phyloP scores from a whole-genome alignment of 2,113 vertebrate species.

The Charadrius vociferus region DNA sequence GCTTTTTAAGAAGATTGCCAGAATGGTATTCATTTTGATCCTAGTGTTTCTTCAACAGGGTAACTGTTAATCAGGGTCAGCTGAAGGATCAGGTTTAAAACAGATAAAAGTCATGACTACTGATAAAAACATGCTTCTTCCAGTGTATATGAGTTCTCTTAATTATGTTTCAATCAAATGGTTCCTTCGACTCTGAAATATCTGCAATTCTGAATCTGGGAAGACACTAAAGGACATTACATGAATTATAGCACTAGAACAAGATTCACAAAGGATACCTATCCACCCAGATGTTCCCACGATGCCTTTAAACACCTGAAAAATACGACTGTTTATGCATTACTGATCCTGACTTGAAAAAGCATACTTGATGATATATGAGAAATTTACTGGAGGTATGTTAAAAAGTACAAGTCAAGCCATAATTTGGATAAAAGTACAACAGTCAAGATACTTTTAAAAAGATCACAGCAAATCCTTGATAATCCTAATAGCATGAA shows the following conservation, averaged over 20 bases:
- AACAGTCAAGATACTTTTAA: neutral
- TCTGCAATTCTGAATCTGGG: neutral
- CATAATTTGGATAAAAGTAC: neutral
- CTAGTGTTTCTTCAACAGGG: neutral
- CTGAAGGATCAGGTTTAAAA: neutral
- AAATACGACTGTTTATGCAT: neutral
- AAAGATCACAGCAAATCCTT: conserved; percentile 3
- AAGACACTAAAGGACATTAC: neutral
- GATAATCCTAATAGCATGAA: neutral
- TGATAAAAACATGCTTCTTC: neutral
- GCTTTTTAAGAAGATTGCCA: neutral
- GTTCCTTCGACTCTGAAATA: neutral
- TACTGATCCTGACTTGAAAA: neutral
- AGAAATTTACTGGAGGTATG: neutral
- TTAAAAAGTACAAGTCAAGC: neutral
- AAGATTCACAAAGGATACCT: neutral
- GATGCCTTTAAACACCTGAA: neutral
- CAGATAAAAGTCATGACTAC: neutral
- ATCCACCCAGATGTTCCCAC: neutral
- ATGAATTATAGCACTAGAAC: neutral
- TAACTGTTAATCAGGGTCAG: neutral
- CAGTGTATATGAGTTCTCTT: neutral
- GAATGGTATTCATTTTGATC: neutral
- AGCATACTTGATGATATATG: neutral
- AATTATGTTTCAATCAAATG: neutral